Evolutionary conservation across 2,113 vertebrate species (phyloP), one percentile per base, ranked within the genome.

Genomic region (Hepsetus odoe): DNA sequence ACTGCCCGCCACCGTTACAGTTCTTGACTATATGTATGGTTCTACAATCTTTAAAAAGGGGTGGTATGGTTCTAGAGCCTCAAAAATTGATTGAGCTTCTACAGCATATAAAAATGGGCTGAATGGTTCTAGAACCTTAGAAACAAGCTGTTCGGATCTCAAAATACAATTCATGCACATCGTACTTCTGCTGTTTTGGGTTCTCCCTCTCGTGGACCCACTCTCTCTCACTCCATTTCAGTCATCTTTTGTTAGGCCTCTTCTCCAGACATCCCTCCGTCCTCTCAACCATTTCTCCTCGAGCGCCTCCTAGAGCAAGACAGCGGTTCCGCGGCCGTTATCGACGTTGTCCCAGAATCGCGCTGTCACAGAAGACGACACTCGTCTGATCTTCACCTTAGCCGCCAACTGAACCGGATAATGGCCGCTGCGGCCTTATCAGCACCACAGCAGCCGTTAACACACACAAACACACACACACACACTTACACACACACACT

Each of bases 391-490:
- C 46, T 20, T 18, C 46, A 5, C 16, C 6, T 5, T 18, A 2
- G 46, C 46, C 20, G 46, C 74, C 82, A 74, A 78, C 44, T 68
- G 44, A 74, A 72, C 72, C 26, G 72, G 80, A 82, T 79, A 79
- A 76, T 40, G 69, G 72, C 53, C 46, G 66, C 16, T 18, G 14
- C 18, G 24, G 56, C 62, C 84, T 80, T 82, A 85, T 85, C 84
- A 82, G 77, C 22, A 1, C 46, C 20, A 32, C 18, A 26, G 44
- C 83, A 40, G 32, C 62, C 77, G 55, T 62, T 51, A 70, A 72
- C 80, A 69, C 74, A 40, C 55, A 62, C 58, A 62, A 58, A 74
- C 44, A 44, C 38, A n/a, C 35, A 75, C 79, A 76, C 74, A 51
- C 58, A 68, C 70, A 71, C 71, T 74, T 42, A 42, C 62, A 65